Percentiles rank a stretch among this genome's conserved stretches.
These are phyloP conservation scores for Paradoxurus hermaphroditus DNA, from an alignment of 2,113 vertebrate genomes.

Conservation along the genomic window DNA sequence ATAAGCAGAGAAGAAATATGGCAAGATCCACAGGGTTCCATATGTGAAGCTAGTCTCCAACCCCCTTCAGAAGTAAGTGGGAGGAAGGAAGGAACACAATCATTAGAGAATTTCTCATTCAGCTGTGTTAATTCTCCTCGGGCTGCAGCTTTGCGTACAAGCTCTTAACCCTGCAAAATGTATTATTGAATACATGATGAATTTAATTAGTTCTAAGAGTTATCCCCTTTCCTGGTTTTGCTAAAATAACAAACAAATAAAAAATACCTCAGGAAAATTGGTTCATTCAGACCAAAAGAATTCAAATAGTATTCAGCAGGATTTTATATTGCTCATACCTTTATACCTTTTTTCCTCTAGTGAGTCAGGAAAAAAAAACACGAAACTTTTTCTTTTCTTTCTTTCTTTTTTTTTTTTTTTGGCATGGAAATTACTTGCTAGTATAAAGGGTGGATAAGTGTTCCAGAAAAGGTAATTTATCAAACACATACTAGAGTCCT, in stretches of 20 bases:
- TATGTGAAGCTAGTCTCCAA: background rate
- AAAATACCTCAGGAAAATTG: background rate
- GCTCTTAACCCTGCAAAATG: conserved; percentile 51
- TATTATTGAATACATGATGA: conserved; percentile 35
- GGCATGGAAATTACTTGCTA: conserved; percentile 1
- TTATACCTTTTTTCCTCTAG: background rate
- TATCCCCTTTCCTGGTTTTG: background rate
- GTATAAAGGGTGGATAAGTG: background rate
- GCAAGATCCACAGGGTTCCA: conserved; percentile 37
- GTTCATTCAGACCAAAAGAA: conserved; percentile 16
- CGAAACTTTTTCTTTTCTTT: background rate
- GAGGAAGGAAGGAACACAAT: background rate
- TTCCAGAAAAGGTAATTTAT: background rate
- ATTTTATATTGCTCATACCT: background rate
- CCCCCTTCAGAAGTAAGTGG: background rate
- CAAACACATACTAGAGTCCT: background rate
- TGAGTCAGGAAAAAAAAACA: background rate
- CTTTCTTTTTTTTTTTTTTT: background rate
- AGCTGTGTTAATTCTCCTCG: conserved; percentile 38
- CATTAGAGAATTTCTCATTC: conserved; percentile 37
- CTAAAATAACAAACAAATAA: conserved; percentile 34
- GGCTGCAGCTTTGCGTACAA: conserved; percentile 35
- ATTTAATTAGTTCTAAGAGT: conserved; percentile 48
- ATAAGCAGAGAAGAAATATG: conserved; percentile 64
- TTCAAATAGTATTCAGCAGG: background rate